Percentiles rank a stretch among this genome's conserved stretches.
phyloP scores from a whole-genome alignment of 2,113 vertebrate species.

The Anas platyrhynchos region DNA sequence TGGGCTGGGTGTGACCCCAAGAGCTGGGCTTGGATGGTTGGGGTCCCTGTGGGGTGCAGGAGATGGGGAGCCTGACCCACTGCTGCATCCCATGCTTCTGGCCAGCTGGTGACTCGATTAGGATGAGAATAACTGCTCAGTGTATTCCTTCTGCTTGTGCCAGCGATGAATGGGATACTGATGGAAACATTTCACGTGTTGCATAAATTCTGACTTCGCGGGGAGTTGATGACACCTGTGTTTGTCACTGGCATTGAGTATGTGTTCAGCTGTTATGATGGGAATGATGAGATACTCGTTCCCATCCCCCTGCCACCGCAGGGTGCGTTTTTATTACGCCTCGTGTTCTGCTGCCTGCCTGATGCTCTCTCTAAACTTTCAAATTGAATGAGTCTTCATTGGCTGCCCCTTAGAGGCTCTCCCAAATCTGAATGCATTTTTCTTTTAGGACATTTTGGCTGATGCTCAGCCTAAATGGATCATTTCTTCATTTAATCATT shows the following conservation, averaged over 20 bases:
- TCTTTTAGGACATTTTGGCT: background rate
- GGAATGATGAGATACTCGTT: background rate
- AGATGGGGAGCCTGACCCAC: background rate
- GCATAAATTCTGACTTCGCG: background rate
- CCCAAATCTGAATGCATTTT: background rate
- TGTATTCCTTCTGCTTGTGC: background rate
- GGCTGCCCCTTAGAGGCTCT: background rate
- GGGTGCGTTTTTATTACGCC: background rate
- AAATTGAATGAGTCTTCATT: background rate
- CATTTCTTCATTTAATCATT: background rate
- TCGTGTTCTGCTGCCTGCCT: background rate
- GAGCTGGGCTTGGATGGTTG: background rate
- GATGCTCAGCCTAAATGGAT: background rate
- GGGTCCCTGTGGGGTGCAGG: background rate
- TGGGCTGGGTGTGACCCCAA: background rate
- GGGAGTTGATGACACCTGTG: background rate
- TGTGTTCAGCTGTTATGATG: background rate
- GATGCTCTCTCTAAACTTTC: background rate
- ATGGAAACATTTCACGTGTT: background rate
- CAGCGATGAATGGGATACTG: background rate
- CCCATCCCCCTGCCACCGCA: background rate
- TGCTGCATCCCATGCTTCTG: background rate
- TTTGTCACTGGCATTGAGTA: background rate
- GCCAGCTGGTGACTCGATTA: background rate
- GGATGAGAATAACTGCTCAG: background rate